A percentile compares a stretch with the other conserved stretches of the same genome.
These are phyloP conservation scores for Redunca redunca DNA, from an alignment of 2,113 vertebrate species.

Conservation along the genomic window DNA sequence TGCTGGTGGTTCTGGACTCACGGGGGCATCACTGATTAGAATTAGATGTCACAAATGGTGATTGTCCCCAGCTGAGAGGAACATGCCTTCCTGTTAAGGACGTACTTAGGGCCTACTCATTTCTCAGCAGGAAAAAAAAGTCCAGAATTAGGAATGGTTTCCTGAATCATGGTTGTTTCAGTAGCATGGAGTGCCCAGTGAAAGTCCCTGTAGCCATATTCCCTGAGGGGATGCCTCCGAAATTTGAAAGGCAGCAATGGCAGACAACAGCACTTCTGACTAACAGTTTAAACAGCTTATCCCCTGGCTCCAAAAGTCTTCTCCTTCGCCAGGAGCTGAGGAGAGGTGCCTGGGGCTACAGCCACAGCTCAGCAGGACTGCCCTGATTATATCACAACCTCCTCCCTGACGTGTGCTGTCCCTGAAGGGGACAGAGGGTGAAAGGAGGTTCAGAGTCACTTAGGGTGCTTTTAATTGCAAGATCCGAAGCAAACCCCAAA, in stretches of 20 bases:
- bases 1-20: constrained; percentile 18
- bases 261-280: background rate
- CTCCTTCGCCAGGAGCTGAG: background rate
- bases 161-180: background rate
- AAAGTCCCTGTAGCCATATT: background rate
- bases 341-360: background rate
- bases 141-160: background rate
- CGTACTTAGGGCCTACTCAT: background rate
- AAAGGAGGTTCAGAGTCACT: background rate
- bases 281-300: background rate
- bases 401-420: fast-evolving
- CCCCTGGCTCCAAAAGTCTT: background rate
- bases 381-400: background rate
- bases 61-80: background rate
- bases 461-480: background rate
- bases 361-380: background rate
- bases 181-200: background rate
- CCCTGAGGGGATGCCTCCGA: background rate
- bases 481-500: background rate
- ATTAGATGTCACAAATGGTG: constrained; percentile 34
- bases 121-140: background rate
- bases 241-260: background rate
- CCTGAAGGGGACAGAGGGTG: background rate
- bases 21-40: constrained; percentile 64
- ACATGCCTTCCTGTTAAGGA: background rate